Evolutionary conservation across 2,797 vertebrate genomes (phyloP).

Genomic region (Syngnathus acus): DNA sequence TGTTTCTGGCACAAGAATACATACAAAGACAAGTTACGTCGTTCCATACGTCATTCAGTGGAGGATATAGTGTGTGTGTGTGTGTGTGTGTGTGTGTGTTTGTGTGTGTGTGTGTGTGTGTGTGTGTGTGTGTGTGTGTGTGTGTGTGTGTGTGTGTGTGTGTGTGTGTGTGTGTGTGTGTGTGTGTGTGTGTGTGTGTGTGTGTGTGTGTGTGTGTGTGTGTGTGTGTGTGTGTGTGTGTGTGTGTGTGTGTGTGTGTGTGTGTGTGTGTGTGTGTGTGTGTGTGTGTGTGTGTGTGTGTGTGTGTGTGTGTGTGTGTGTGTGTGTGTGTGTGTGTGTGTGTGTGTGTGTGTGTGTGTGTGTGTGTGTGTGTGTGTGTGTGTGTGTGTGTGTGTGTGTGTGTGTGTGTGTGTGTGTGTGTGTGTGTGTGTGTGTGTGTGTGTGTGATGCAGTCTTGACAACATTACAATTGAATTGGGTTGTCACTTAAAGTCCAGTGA

Average conservation of each 20-base stretch:
- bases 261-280: neutral
- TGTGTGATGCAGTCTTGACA: constrained; percentile 8
- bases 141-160: neutral
- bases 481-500: neutral
- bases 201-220: neutral
- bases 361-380: neutral
- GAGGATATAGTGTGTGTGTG: neutral
- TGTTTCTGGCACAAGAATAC: constrained; percentile 1
- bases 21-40: neutral
- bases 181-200: neutral
- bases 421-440: constrained; percentile 1
- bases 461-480: neutral
- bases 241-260: neutral
- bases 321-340: neutral
- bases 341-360: neutral
- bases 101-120: neutral
- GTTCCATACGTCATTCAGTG: neutral
- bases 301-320: neutral
- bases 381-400: constrained; percentile 1
- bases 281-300: neutral
- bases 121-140: neutral
- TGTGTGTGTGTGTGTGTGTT: neutral
- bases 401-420: constrained; percentile 2
- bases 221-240: neutral
- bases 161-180: neutral